Evolutionary conservation across 2,888 invertebrate species (phyloP).

Genomic region (Limnephilus rhombicus): DNA sequence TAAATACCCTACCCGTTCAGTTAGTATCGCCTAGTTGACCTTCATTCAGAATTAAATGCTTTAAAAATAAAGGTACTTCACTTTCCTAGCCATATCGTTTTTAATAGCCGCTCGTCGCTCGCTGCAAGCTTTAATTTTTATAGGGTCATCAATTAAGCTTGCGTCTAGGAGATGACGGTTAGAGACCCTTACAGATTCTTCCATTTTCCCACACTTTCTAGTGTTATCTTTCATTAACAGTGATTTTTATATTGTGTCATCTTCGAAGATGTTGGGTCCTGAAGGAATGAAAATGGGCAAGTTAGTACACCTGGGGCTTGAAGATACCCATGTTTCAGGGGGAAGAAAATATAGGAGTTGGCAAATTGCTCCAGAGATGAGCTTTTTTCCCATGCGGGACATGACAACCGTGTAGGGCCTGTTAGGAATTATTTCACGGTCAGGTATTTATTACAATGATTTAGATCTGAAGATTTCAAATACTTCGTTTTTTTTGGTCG

Average conservation of each 20-base stretch:
- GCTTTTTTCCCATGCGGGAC: too few relatives aligned
- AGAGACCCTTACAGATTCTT: background rate
- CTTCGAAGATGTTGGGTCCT: background rate
- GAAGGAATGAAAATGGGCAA: background rate
- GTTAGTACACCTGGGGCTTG: background rate
- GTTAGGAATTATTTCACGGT: too few relatives aligned
- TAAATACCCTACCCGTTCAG: background rate
- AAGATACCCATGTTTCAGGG: background rate
- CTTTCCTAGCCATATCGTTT: background rate
- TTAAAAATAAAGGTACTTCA: background rate
- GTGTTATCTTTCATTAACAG: background rate
- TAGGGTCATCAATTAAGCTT: background rate
- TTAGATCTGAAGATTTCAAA: too few relatives aligned
- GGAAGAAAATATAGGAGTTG: background rate
- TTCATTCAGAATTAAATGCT: background rate
- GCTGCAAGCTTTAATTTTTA: background rate
- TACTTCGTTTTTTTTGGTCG: too few relatives aligned
- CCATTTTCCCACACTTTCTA: background rate
- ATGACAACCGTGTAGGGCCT: too few relatives aligned
- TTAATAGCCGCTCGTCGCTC: background rate
- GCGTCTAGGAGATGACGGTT: background rate
- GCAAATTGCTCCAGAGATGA: background rate
- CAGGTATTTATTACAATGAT: too few relatives aligned
- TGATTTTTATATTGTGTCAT: background rate
- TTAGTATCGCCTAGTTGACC: background rate